These are phyloP conservation scores for Isurus oxyrinchus DNA, from an alignment of 2,113 vertebrate genomes.

Conservation along the genomic window DNA sequence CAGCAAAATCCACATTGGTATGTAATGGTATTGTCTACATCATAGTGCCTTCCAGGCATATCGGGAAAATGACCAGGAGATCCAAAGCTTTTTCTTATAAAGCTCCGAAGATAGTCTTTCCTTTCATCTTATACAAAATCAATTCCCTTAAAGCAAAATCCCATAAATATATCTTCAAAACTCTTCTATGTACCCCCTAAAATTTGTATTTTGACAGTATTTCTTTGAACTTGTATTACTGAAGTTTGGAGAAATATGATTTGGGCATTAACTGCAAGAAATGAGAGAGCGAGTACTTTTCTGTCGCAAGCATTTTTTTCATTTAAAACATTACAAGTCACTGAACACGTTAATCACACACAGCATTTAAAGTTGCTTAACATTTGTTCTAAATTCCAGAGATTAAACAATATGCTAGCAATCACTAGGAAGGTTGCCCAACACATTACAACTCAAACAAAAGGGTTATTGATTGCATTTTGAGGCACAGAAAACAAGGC, in stretches of 20 bases:
- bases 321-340: conserved; percentile 40
- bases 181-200: conserved; percentile 96
- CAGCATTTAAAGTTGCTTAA: background rate
- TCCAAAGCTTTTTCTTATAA: conserved; percentile 99
- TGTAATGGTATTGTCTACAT: conserved; percentile 89
- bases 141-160: conserved; percentile 99
- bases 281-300: conserved; percentile 93
- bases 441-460: background rate
- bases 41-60: conserved; percentile 83
- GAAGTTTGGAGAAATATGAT: conserved; percentile 99
- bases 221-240: conserved; percentile 97
- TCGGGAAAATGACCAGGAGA: conserved; percentile 94
- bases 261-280: conserved; percentile 99
- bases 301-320: conserved; percentile 92
- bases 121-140: conserved; percentile 99
- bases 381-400: background rate
- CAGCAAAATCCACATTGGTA: conserved; percentile 82
- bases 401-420: background rate
- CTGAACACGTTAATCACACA: background rate
- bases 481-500: background rate
- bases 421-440: background rate
- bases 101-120: conserved; percentile 99
- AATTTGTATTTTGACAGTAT: conserved; percentile 99
- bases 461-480: background rate
- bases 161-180: conserved; percentile 99